A percentile compares a stretch with the other conserved stretches of the same genome.
phyloP scores from a whole-genome alignment of 2,797 vertebrate genomes.

The Tiaroga cobitis region DNA sequence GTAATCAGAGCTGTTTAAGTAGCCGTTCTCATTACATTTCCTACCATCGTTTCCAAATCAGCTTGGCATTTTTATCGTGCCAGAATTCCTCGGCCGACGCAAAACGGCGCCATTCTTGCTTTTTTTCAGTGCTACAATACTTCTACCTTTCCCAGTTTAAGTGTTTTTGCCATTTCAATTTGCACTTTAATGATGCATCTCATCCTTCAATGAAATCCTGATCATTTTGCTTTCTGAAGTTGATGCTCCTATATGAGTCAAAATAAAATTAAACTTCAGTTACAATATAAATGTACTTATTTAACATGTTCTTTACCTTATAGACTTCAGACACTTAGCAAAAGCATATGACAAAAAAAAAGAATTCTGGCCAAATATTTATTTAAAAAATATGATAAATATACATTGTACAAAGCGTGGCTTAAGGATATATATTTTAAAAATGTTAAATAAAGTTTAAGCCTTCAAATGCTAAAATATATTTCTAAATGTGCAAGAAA shows the following conservation, averaged over 20 bases:
- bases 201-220: background rate
- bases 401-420: background rate
- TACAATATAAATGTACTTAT: background rate
- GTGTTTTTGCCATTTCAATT: background rate
- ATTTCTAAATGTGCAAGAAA: background rate
- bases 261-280: background rate
- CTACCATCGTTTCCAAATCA: background rate
- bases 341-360: too few species aligned
- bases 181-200: background rate
- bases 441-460: background rate
- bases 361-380: background rate
- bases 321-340: background rate
- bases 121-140: background rate
- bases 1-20: conserved; percentile 8
- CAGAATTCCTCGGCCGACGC: background rate
- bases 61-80: conserved; percentile 2
- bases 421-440: too few species aligned
- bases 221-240: background rate
- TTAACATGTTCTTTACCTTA: background rate
- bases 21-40: background rate
- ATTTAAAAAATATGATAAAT: background rate
- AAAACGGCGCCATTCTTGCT: background rate
- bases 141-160: background rate
- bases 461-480: background rate
- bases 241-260: background rate